A percentile compares a stretch with the other conserved stretches of the same genome.
Evolutionary conservation across 92 coral and sea anemone species (phyloP).

Genomic region (Zoanthus gigantus): DNA sequence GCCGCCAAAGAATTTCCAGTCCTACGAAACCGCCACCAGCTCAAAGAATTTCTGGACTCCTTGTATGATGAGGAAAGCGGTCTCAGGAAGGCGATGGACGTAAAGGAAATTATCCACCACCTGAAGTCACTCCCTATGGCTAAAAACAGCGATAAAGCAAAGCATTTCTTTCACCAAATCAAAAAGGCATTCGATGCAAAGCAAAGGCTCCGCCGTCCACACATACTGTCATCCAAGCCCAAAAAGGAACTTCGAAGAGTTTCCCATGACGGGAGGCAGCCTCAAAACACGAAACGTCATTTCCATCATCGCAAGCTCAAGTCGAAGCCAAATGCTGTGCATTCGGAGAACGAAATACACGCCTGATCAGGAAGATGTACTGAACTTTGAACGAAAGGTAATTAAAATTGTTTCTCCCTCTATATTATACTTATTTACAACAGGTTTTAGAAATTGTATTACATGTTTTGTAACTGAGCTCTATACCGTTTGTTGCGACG

Average conservation of each 20-base stretch:
- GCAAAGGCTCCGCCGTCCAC: background rate
- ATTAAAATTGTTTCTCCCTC: background rate
- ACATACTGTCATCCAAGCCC: background rate
- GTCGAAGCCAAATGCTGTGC: background rate
- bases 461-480: too few relatives aligned
- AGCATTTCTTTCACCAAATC: slow-evolving; percentile 19
- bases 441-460: too few relatives aligned
- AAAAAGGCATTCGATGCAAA: slow-evolving; percentile 4
- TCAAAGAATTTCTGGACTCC: slow-evolving; percentile 22
- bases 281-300: background rate
- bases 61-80: background rate
- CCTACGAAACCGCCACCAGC: background rate
- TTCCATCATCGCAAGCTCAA: background rate
- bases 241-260: background rate
- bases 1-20: background rate
- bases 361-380: background rate
- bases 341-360: slow-evolving; percentile 14
- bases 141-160: background rate
- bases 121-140: background rate
- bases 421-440: too few relatives aligned
- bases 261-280: background rate
- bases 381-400: slow-evolving; percentile 1
- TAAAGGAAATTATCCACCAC: background rate
- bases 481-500: too few relatives aligned
- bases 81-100: background rate